Base-by-base conservation (phyloP, 1,140 invertebrate species). In the Apis florea region DNA sequence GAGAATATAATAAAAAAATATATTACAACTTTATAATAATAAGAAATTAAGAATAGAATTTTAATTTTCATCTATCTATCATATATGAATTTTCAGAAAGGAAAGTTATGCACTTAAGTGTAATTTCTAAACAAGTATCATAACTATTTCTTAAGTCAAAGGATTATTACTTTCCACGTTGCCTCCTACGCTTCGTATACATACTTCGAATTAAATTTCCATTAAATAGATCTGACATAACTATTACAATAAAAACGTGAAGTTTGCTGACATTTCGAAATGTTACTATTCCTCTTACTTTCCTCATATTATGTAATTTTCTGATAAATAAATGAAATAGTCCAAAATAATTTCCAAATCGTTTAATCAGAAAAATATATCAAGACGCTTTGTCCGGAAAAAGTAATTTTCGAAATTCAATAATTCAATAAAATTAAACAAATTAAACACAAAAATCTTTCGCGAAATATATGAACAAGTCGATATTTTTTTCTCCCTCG, bases 111-210 rank as follows among this genome's bases (percentile, higher is more conserved):
- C 31, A 77, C 17, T 68, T 58, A 54, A 15, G 8, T 24, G 53
- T 24, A 15, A 11, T 49, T 56, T 49, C 24, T 53, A 24, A 2
- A 58, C 40, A 68, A 76, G 24, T 26, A 68, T 26, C 5, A 13
- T 47, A 47, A 58, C 26, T 24, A 8, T 31, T 67, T 24, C 40
- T n/a, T 56, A 68, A 68, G 53, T 54, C 54, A 53, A 17, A 69
- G 19, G 26, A 21, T 21, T 19, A 24, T 40, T 31, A 76, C 75
- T 77, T 77, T 58, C 64, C 67, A 68, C 51, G 5, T 58, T 58
- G 24, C 31, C 31, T 49, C 11, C 47, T 5, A 67, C 31, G 31
- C 2, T 24, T 19, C 19, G 51, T n/a, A 12, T 24, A 51, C 17
- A 26, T 53, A n/a, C 11, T 47, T 53, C 12, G 24, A 49, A 6